Evolutionary conservation across 2,888 invertebrate species (phyloP), one percentile per base, ranked within the genome.

Genomic region (Helleia helle): DNA sequence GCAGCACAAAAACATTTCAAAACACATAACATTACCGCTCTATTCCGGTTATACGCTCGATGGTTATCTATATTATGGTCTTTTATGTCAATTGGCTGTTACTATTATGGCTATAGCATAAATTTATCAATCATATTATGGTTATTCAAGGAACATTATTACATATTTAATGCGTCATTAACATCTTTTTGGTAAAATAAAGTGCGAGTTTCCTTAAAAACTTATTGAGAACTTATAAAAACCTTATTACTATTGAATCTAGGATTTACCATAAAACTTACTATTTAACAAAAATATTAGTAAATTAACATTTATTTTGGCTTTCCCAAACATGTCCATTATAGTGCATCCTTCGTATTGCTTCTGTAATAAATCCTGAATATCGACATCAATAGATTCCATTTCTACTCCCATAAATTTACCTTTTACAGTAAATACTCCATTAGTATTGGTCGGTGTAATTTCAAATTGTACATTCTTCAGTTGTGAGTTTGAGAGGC

Each of bases 381-480:
- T 90, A 48, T 91, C 89, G 9, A 92, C 72, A 28, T 91, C 90
- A 15, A 92, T 86, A 43, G 89, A 89, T 58, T 93, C 92, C 87
- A 93, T 88, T 56, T 89, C 88, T 0, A 92, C 89, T 1, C 92
- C 92, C 90, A 93, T 90, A 55, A 92, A 92, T 60, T 90, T 91
- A 15, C 90, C 92, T 54, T 88, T 87, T 0, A 93, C 87, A 1
- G 87, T 87, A 62, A 93, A 93, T 0, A 90, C 76, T 3, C 92
- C 92, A 28, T 88, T 88, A 46, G 86, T 85, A 40, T 89, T 85
- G 0, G 91, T 88, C 0, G 91, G 90, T 6, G 86, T 77, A 28
- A 93, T 91, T 60, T 92, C 92, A 65, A 93, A 93, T 52, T 89
- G 87, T 0, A 91, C 90, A 56, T 92, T 92, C 67, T 92, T 92